Evolutionary conservation across 2,113 vertebrate genomes (phyloP).

Genomic region (Pelobates fuscus): DNA sequence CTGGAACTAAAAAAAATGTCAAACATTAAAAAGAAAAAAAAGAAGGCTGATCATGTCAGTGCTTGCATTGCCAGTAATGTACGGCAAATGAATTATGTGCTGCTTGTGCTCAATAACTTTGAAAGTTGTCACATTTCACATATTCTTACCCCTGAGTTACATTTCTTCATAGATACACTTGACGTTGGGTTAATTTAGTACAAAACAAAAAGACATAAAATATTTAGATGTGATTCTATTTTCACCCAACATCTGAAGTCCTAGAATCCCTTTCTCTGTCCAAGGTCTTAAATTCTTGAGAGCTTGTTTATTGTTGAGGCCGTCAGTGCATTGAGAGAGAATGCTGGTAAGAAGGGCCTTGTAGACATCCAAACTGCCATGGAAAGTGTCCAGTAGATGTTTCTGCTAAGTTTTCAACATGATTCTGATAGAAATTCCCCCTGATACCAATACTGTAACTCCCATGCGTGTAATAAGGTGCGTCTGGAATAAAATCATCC

Average conservation of each 20-base stretch:
- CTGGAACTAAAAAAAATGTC: no score
- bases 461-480: constrained; percentile 14
- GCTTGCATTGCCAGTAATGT: not conserved
- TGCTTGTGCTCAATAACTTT: no score
- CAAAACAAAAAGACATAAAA: no score
- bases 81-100: not conserved
- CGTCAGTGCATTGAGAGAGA: constrained; percentile 59
- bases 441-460: constrained; percentile 50
- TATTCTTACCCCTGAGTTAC: constrained; percentile 13
- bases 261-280: not conserved
- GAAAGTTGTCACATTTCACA: not conserved
- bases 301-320: not conserved
- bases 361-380: constrained; percentile 66
- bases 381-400: constrained; percentile 18
- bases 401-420: constrained; percentile 46
- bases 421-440: constrained; percentile 55
- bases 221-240: not conserved
- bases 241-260: not conserved
- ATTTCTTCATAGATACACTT: not conserved
- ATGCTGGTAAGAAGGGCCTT: constrained; percentile 63
- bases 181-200: not conserved
- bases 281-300: not conserved
- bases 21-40: no score
- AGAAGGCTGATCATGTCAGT: not conserved
- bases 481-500: not conserved